Conservation (phyloP, 2,888 invertebrate species). For the Meandrusa payeni region DNA sequence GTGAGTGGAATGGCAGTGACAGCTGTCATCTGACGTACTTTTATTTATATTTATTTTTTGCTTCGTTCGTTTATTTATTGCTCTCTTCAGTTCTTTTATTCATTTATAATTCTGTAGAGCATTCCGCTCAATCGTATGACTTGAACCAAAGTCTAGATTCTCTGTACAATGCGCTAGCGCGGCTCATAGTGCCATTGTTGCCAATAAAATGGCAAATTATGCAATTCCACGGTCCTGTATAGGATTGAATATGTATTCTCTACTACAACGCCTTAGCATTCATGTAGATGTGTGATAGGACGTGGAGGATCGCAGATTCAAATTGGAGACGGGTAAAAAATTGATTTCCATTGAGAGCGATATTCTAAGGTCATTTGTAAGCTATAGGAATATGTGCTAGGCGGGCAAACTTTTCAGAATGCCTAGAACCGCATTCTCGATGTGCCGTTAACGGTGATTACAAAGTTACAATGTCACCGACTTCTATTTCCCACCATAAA, state of each 20-base stretch:
- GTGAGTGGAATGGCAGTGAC: too few relatives aligned
- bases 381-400: not conserved
- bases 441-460: slow-evolving; percentile 15
- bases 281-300: slow-evolving; percentile 26
- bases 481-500: slow-evolving; percentile 10
- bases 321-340: slow-evolving; percentile 24
- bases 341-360: slow-evolving; percentile 19
- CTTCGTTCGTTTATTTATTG: too few relatives aligned
- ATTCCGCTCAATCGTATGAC: slow-evolving; percentile 17
- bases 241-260: slow-evolving; percentile 42
- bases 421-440: slow-evolving; percentile 10
- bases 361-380: slow-evolving; percentile 13
- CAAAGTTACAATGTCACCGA: slow-evolving; percentile 8
- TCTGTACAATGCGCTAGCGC: slow-evolving; percentile 31
- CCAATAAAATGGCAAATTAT: slow-evolving; percentile 47
- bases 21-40: too few relatives aligned
- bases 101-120: too few relatives aligned
- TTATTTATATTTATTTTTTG: too few relatives aligned
- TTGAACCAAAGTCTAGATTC: slow-evolving; percentile 21
- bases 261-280: slow-evolving; percentile 31
- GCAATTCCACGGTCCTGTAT: slow-evolving; percentile 40
- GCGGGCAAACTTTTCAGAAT: slow-evolving; percentile 7
- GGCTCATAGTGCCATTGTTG: slow-evolving; percentile 40
- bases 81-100: too few relatives aligned
- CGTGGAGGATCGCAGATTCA: slow-evolving; percentile 22